These are phyloP conservation scores for Parazoanthus darwini DNA, from an alignment of 92 coral and sea anemone genomes.

Conservation along the genomic window DNA sequence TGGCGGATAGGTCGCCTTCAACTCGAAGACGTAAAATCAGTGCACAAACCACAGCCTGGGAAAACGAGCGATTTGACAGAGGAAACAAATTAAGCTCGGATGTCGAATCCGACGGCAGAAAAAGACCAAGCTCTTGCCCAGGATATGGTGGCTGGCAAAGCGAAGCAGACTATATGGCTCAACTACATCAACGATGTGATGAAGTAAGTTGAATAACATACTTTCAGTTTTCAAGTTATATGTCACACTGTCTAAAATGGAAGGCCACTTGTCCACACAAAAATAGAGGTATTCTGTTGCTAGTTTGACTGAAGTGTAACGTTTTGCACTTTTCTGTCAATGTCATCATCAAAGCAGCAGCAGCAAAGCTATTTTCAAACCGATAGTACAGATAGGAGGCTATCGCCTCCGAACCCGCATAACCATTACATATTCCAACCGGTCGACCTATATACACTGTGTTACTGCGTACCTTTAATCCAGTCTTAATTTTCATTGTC, in stretches of 20 bases:
- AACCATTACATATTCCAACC: background rate
- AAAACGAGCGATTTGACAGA: background rate
- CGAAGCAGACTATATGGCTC: conserved; percentile 7
- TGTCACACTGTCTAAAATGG: background rate
- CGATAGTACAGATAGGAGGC: no score
- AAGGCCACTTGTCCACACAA: background rate
- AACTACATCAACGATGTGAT: conserved; percentile 6
- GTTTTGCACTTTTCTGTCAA: no score
- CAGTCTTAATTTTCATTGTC: background rate
- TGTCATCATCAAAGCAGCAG: no score
- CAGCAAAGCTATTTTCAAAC: no score
- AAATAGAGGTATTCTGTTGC: no score
- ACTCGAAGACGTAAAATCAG: conserved; percentile 12
- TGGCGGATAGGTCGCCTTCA: conserved; percentile 31
- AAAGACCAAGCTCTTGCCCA: background rate
- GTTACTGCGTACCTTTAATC: background rate
- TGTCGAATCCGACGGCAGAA: background rate
- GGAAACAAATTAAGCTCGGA: background rate
- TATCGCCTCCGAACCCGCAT: background rate
- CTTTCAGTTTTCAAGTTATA: background rate
- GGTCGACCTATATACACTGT: background rate
- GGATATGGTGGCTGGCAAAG: conserved; percentile 32
- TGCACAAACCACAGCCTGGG: conserved; percentile 9
- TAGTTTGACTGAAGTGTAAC: background rate
- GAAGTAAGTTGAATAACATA: background rate